Conservation (phyloP, 2,888 invertebrate genomes). For the Agriopis leucophaearia region DNA sequence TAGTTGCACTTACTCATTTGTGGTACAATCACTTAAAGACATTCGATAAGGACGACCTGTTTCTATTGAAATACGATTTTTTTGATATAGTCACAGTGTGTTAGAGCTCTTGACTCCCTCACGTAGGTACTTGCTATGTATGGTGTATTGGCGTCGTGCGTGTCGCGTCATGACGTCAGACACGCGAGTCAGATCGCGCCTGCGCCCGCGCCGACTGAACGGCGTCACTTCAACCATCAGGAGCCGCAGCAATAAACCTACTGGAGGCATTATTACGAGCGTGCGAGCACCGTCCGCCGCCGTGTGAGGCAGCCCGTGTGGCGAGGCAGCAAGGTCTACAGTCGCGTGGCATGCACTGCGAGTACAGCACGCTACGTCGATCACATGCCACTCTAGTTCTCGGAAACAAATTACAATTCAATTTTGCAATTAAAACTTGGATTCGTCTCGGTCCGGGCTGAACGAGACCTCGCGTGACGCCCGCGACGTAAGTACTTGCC, state of each 20-base stretch:
- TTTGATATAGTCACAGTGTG: neutral
- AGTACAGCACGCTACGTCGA: slow-evolving; percentile 35
- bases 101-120: neutral
- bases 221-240: slow-evolving; percentile 17
- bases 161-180: neutral
- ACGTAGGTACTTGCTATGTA: neutral
- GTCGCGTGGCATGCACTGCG: slow-evolving; percentile 3
- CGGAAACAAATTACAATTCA: slow-evolving; percentile 52
- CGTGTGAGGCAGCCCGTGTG: neutral
- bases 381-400: slow-evolving; percentile 47
- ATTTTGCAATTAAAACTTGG: slow-evolving; percentile 54
- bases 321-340: slow-evolving; percentile 2
- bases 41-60: slow-evolving; percentile 1
- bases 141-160: neutral
- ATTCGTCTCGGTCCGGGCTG: slow-evolving; percentile 13
- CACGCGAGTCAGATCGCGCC: neutral
- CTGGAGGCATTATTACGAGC: slow-evolving; percentile 49
- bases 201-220: neutral
- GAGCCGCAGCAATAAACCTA: slow-evolving; percentile 39
- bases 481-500: neutral
- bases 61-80: no score
- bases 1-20: neutral
- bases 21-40: slow-evolving; percentile 1
- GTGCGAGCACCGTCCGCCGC: neutral
- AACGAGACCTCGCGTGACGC: slow-evolving; percentile 36